Percentiles rank a stretch among this genome's conserved stretches.
Conservation (phyloP, 2,797 vertebrate species). For the Squalus acanthias region DNA sequence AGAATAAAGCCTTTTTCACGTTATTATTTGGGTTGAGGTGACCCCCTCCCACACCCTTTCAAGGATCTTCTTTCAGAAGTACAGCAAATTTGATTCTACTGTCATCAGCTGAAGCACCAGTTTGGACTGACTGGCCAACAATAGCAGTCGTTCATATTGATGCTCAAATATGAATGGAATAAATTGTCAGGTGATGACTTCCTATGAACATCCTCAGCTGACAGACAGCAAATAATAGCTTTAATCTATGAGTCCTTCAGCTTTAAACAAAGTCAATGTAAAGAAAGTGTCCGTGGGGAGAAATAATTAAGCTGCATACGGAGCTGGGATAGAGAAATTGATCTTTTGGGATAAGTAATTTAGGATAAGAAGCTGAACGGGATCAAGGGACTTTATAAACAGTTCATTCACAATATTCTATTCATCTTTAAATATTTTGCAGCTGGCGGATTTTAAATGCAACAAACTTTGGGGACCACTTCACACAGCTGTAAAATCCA, state of each 20-base stretch:
- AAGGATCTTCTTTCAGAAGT: neutral
- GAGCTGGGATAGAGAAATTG: neutral
- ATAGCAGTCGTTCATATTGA: neutral
- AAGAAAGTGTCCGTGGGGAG: neutral
- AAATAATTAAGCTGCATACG: conserved; percentile 18
- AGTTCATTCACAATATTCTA: conserved; percentile 37
- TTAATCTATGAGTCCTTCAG: neutral
- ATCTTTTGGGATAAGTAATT: conserved; percentile 31
- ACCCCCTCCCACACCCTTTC: neutral
- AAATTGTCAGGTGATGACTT: neutral
- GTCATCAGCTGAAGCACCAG: neutral
- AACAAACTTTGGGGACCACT: conserved; percentile 29
- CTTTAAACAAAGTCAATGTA: conserved; percentile 13
- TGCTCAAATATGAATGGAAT: neutral
- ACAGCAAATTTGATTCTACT: neutral
- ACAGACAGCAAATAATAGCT: neutral
- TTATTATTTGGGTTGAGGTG: neutral
- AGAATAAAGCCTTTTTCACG: neutral
- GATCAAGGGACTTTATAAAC: conserved; percentile 14
- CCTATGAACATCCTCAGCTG: neutral
- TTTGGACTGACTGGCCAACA: neutral
- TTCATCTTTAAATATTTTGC: conserved; percentile 33
- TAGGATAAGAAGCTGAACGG: conserved; percentile 19
- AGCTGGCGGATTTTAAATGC: conserved; percentile 14
- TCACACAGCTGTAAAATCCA: conserved; percentile 33